These are phyloP conservation scores for Agriopis marginaria DNA, from an alignment of 2,888 invertebrate species.

Conservation along the genomic window DNA sequence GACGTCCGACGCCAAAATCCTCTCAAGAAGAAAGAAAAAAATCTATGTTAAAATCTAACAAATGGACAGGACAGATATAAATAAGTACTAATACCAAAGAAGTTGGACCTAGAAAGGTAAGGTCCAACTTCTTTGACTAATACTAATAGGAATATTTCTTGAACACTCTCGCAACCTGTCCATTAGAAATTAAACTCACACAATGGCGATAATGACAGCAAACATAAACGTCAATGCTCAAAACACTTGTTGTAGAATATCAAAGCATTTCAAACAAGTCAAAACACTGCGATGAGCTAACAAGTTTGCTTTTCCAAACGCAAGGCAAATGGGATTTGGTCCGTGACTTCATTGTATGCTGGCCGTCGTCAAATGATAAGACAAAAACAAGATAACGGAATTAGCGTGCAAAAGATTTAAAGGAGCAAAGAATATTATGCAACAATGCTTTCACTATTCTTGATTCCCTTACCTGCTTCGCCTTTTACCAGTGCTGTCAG, in stretches of 20 bases:
- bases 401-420: constrained; percentile 36
- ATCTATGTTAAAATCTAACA: not conserved
- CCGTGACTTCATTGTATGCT: constrained; percentile 68
- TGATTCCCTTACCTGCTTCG: constrained; percentile 48
- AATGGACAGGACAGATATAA: not conserved
- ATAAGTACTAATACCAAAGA: not conserved
- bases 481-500: constrained; percentile 60
- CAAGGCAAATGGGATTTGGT: constrained; percentile 56
- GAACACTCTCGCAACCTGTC: not conserved
- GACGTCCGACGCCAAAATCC: too few relatives aligned
- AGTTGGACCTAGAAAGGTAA: too few relatives aligned
- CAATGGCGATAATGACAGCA: constrained; percentile 19
- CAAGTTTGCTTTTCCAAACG: constrained; percentile 44
- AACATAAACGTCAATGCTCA: constrained; percentile 14
- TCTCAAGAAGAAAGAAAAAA: not conserved
- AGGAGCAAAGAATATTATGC: constrained; percentile 50
- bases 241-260: constrained; percentile 28
- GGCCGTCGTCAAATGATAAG: constrained; percentile 25
- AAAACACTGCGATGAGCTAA: constrained; percentile 48
- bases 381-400: constrained; percentile 28
- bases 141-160: too few relatives aligned
- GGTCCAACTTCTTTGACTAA: too few relatives aligned
- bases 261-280: constrained; percentile 22
- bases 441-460: constrained; percentile 64
- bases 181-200: constrained; percentile 10